phyloP scores from a whole-genome alignment of 2,888 invertebrate species.

The Frankliniella fusca region DNA sequence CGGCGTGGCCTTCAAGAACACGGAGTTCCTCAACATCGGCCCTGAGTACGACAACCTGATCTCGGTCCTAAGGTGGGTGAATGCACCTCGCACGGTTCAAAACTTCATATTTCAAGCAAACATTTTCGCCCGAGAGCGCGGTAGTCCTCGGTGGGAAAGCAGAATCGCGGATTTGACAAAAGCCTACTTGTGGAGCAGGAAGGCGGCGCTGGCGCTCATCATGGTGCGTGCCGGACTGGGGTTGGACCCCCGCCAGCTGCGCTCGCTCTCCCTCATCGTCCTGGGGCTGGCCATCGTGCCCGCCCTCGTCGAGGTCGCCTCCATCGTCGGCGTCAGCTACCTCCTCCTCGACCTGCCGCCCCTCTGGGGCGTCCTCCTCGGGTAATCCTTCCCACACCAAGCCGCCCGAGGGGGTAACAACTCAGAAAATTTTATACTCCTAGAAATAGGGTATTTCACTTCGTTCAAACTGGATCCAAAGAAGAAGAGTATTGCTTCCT shows the following conservation, averaged over 20 bases:
- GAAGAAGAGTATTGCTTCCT: too few relatives aligned
- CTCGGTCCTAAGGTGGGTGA: background rate
- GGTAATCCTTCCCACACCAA: too few relatives aligned
- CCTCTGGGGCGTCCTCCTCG: constrained; percentile 56
- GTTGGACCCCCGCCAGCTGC: constrained; percentile 56
- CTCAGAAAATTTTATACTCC: too few relatives aligned
- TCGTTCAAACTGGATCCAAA: too few relatives aligned
- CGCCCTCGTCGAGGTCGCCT: constrained; percentile 55
- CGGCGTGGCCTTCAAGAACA: constrained; percentile 10
- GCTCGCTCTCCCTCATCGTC: constrained; percentile 53
- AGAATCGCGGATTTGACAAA: background rate
- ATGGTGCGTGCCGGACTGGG: constrained; percentile 62
- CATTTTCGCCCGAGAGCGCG: background rate
- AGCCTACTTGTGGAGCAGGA: constrained; percentile 47
- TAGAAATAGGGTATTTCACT: too few relatives aligned
- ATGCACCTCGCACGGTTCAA: too few relatives aligned
- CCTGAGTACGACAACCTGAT: background rate
- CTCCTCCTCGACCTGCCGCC: constrained; percentile 57
- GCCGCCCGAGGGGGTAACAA: too few relatives aligned
- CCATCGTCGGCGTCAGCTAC: constrained; percentile 52
- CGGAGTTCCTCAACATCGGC: background rate
- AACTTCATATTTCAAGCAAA: background rate
- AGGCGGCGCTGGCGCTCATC: constrained; percentile 60
- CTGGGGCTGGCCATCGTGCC: constrained; percentile 57
- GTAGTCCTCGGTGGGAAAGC: background rate